Percentiles rank a stretch among this genome's conserved stretches.
Evolutionary conservation across 2,888 invertebrate genomes (phyloP).

Genomic region (Drosophila lacicola): DNA sequence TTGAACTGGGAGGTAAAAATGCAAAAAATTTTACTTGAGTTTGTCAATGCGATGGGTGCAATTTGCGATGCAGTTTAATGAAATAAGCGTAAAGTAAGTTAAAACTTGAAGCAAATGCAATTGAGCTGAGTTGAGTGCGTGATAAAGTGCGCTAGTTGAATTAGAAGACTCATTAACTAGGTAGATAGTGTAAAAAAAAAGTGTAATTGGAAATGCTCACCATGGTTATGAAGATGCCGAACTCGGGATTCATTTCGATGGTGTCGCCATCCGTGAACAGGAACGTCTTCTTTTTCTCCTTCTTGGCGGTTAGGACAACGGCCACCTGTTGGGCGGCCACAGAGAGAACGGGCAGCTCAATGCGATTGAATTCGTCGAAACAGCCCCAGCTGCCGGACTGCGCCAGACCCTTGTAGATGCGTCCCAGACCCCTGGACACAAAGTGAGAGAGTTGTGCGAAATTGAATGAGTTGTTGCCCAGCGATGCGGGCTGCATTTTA

Average conservation of each 20-base stretch:
- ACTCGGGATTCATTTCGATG: constrained; percentile 96
- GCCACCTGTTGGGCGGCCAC: constrained; percentile 99
- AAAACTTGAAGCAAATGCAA: constrained; percentile 14
- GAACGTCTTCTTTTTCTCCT: constrained; percentile 96
- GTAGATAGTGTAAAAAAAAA: not conserved
- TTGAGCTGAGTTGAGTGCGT: constrained; percentile 17
- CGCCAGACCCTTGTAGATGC: constrained; percentile 97
- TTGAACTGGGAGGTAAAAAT: constrained; percentile 3
- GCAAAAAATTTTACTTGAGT: not conserved
- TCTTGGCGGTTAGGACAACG: constrained; percentile 95
- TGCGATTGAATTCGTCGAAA: constrained; percentile 98
- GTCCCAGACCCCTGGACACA: constrained; percentile 91
- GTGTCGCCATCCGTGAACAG: constrained; percentile 97
- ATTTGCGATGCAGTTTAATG: constrained; percentile 21
- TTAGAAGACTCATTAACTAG: constrained; percentile 40
- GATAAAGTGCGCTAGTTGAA: constrained; percentile 47
- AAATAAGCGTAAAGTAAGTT: constrained; percentile 21
- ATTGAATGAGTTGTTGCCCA: constrained; percentile 35
- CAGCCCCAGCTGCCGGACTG: constrained; percentile 99
- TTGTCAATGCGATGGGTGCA: constrained; percentile 3
- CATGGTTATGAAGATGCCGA: constrained; percentile 99
- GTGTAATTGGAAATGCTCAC: constrained; percentile 85
- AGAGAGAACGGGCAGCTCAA: constrained; percentile 96
- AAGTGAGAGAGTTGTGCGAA: constrained; percentile 22
- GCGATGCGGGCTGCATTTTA: constrained; percentile 48